Conservation (phyloP, 2,888 invertebrate species). For the Crepidodera aurea region DNA sequence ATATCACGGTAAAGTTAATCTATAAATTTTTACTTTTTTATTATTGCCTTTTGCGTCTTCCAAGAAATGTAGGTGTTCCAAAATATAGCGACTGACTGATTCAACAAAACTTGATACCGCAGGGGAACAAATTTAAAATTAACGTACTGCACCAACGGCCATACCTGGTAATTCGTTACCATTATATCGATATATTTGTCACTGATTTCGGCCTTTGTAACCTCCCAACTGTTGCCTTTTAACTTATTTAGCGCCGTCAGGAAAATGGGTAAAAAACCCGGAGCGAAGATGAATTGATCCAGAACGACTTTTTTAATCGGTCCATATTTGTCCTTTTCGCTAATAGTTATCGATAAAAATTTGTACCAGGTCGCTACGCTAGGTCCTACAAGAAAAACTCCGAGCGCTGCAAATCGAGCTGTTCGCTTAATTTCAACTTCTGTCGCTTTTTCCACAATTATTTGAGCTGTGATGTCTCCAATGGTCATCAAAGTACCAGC, state of each 20-base stretch:
- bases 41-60: slow-evolving; percentile 55
- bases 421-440: slow-evolving; percentile 24
- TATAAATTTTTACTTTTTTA: neutral
- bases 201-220: slow-evolving; percentile 65
- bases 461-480: slow-evolving; percentile 81
- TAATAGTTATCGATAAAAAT: slow-evolving; percentile 56
- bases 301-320: slow-evolving; percentile 71
- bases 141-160: slow-evolving; percentile 84
- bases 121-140: slow-evolving; percentile 87
- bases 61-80: slow-evolving; percentile 88
- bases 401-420: slow-evolving; percentile 19
- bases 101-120: slow-evolving; percentile 80
- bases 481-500: slow-evolving; percentile 75
- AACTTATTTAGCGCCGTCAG: slow-evolving; percentile 66
- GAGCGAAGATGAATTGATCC: slow-evolving; percentile 79
- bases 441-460: slow-evolving; percentile 63
- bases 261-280: slow-evolving; percentile 68
- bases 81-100: slow-evolving; percentile 77
- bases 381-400: slow-evolving; percentile 62
- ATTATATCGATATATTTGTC: slow-evolving; percentile 71
- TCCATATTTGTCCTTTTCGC: slow-evolving; percentile 46
- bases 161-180: slow-evolving; percentile 74
- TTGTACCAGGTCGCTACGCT: slow-evolving; percentile 75
- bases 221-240: slow-evolving; percentile 66
- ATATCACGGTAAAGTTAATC: no score